phyloP scores from a whole-genome alignment of 2,113 vertebrate genomes.

The Pongo pygmaeus region DNA sequence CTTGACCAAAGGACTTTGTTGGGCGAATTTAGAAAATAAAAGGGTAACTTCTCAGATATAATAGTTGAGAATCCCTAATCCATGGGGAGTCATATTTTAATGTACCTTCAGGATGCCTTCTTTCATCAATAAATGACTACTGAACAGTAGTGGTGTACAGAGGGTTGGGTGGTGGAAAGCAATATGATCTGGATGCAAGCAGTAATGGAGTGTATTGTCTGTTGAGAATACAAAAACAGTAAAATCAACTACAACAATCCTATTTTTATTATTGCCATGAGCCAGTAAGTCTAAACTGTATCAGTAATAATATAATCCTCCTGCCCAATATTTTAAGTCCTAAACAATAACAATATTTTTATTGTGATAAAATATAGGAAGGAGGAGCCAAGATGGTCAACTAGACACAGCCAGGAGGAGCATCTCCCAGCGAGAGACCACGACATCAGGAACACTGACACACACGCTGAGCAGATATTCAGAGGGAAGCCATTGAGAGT shows the following conservation, averaged over 20 bases:
- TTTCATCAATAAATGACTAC: neutral
- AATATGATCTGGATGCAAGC: neutral
- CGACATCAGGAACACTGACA: too few relatives aligned
- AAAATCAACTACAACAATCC: neutral
- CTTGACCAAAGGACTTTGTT: neutral
- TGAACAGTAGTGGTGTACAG: neutral
- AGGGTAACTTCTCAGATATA: neutral
- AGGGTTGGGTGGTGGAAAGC: neutral
- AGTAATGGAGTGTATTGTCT: neutral
- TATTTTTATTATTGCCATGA: neutral
- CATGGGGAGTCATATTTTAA: neutral
- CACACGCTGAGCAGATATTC: too few relatives aligned
- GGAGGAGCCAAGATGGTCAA: too few relatives aligned
- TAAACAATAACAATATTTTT: neutral
- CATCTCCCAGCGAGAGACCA: too few relatives aligned
- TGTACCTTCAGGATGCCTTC: neutral
- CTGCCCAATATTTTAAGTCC: neutral
- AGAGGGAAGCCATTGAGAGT: too few relatives aligned
- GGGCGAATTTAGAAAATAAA: neutral
- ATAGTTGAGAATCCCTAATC: neutral
- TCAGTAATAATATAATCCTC: neutral
- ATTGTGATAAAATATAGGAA: too few relatives aligned
- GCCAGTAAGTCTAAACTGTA: neutral
- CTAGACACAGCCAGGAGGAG: too few relatives aligned
- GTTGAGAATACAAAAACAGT: neutral